Evolutionary conservation across 2,113 vertebrate genomes (phyloP).

Genomic region (Cavia aperea): DNA sequence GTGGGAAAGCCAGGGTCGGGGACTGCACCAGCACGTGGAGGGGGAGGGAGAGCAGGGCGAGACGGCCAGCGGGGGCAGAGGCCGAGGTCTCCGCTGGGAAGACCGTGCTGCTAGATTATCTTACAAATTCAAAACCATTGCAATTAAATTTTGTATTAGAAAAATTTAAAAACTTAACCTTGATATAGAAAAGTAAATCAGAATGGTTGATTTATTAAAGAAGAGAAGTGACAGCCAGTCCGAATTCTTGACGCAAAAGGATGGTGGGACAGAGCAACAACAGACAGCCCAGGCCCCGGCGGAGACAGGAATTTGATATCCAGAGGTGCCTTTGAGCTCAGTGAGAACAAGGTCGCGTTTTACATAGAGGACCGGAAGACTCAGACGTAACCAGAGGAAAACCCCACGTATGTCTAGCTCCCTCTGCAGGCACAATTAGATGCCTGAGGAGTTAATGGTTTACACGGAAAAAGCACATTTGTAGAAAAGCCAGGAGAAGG

Average conservation of each 20-base stretch:
- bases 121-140: neutral
- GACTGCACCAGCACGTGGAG: neutral
- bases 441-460: neutral
- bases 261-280: neutral
- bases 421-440: neutral
- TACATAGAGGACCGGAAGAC: neutral
- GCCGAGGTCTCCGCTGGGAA: neutral
- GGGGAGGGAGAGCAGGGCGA: accelerated
- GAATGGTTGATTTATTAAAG: neutral
- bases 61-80: neutral
- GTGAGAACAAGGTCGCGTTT: neutral
- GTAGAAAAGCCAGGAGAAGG: neutral
- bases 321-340: neutral
- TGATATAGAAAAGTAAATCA: neutral
- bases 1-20: neutral
- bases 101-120: neutral
- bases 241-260: neutral
- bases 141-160: neutral
- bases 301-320: too few relatives aligned
- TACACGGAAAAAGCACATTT: neutral
- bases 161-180: neutral
- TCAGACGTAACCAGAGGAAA: neutral
- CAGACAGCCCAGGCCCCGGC: accelerated
- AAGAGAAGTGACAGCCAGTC: neutral
- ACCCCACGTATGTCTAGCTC: neutral